Percentiles rank a stretch among this genome's conserved stretches.
These are phyloP conservation scores for Microctenopoma lineatum DNA, from an alignment of 2,797 vertebrate species.

Conservation along the genomic window DNA sequence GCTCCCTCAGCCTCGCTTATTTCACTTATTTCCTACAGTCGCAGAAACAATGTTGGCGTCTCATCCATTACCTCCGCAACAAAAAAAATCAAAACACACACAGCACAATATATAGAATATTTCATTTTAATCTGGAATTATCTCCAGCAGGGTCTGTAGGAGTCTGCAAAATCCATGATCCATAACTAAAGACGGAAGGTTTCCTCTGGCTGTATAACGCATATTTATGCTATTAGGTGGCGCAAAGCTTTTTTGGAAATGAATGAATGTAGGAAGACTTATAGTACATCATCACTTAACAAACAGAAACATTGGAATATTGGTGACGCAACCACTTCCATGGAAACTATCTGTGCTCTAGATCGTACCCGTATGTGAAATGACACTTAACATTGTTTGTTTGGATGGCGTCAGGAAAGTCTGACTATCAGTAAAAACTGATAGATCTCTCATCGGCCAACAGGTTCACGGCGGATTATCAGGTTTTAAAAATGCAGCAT, in stretches of 20 bases:
- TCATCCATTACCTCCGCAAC: background rate
- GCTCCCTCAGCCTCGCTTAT: background rate
- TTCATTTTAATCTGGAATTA: background rate
- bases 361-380: background rate
- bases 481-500: background rate
- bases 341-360: background rate
- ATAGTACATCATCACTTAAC: background rate
- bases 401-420: background rate
- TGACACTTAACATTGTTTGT: background rate
- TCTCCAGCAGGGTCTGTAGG: background rate
- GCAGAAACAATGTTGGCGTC: background rate
- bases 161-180: background rate
- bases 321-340: background rate
- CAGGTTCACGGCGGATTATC: too few species aligned
- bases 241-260: background rate
- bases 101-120: background rate
- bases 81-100: background rate
- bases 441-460: background rate
- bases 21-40: background rate
- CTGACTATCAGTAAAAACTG: background rate
- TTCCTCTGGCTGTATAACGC: background rate
- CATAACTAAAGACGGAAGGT: background rate
- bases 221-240: background rate
- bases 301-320: slow-evolving; percentile 16
- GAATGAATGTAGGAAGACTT: background rate